Base-by-base conservation (phyloP, 2,888 invertebrate species). In the Tridacna gigas region DNA sequence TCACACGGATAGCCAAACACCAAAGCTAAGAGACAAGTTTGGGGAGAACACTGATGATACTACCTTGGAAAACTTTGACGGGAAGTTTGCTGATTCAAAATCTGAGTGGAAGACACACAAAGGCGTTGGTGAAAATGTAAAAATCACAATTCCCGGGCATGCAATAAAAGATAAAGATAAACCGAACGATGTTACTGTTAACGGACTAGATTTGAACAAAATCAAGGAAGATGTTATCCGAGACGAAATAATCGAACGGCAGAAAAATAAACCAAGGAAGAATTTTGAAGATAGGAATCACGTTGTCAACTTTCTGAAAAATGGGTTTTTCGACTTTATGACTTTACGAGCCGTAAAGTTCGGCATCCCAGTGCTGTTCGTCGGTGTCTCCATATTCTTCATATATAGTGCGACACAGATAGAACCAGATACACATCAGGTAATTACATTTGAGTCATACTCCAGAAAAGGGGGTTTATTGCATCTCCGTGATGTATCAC, bases 381-480 rank as follows among this genome's bases (percentile, higher is more conserved):
- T 89, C 3, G 86, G 77, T 4, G 20, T 90, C 4, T 71, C 91
- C 0, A 80, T 86, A 12, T 88, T 91, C 74, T 92, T 91, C 79
- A 88, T 91, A 15, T 88, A 89, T 61, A 89, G 89, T 69, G 92
- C 92, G 7, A 88, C 91, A 11, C 69, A 66, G 18, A 76, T 93
- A 13, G 82, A 92, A 65, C 90, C 92, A 18, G 92, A 93, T 47
- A 91, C 93, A 48, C 90, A 93, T 73, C 89, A 91, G 89, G 94
- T 94, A 37, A 37, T 4, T 4, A 37, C 37, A 37, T 37, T 37
- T 37, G 37, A 37, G 37, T 7, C 37, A 37, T 2, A 37, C 37
- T 37, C 37, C 7, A 7, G 7, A 2, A 37, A 37, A 37, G 7
- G 37, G 37, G 37, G 37, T 2, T 37, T 37, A 37, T 4, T 37